Conservation (phyloP, 2,888 invertebrate species). For the Trachelus iudaicus region DNA sequence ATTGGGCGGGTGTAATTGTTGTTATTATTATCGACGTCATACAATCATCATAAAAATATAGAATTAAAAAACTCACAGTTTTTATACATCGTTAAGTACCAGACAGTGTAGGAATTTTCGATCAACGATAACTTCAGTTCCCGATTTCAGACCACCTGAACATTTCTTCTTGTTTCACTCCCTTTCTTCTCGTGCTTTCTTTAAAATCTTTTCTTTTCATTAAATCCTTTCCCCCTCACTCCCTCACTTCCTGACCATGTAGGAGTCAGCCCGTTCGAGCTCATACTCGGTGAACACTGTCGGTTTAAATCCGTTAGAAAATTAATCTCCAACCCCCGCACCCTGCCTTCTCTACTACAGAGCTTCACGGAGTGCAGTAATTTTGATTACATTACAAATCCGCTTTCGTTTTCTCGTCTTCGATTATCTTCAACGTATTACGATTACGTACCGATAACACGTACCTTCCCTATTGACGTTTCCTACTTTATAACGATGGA, state of each 20-base stretch:
- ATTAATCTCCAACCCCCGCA: slow-evolving; percentile 24
- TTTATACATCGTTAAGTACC: neutral
- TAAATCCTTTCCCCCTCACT: neutral
- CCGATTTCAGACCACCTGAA: neutral
- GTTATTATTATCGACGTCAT: slow-evolving; percentile 8
- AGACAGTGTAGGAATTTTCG: neutral
- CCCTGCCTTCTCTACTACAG: neutral
- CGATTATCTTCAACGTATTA: neutral
- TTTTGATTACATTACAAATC: slow-evolving; percentile 32
- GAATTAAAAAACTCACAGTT: neutral
- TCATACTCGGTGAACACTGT: neutral
- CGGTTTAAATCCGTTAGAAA: slow-evolving; percentile 31
- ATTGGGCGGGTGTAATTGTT: slow-evolving; percentile 18
- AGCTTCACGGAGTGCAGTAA: slow-evolving; percentile 8
- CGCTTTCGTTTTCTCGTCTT: neutral
- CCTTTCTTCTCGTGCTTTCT: neutral
- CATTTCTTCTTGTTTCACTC: neutral
- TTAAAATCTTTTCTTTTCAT: neutral
- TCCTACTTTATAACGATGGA: neutral
- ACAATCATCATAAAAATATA: slow-evolving; percentile 7
- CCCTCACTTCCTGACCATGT: neutral
- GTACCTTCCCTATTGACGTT: neutral
- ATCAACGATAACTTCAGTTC: neutral
- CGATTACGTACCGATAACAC: neutral
- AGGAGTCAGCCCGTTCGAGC: neutral